These are phyloP conservation scores for Kobus ellipsiprymnus DNA, from an alignment of 2,113 vertebrate genomes.

Conservation along the genomic window DNA sequence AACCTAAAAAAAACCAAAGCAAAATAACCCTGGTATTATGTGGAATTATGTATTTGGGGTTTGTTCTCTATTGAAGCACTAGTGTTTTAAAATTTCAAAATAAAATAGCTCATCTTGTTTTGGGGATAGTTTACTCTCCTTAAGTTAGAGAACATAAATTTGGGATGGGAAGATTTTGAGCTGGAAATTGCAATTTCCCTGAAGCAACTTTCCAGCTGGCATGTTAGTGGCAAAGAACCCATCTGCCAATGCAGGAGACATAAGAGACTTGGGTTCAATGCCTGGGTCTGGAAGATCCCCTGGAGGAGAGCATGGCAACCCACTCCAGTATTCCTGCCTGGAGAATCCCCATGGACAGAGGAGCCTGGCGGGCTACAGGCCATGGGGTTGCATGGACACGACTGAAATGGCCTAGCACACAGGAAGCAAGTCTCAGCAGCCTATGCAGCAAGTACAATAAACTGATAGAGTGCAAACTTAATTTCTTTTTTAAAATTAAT, in stretches of 20 bases:
- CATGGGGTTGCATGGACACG: accelerated
- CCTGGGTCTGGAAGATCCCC: not conserved
- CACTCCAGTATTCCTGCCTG: not conserved
- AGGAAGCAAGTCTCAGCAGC: not conserved
- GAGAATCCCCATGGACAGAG: not conserved
- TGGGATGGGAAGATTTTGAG: slow-evolving; percentile 25
- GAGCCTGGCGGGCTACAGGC: not conserved
- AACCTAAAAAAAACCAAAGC: not conserved
- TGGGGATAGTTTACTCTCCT: not conserved
- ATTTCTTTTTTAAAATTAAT: accelerated
- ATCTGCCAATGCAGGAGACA: not conserved
- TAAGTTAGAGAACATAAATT: not conserved
- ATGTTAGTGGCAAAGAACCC: not conserved
- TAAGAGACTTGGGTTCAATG: not conserved
- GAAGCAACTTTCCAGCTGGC: not conserved
- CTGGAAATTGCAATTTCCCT: slow-evolving; percentile 37
- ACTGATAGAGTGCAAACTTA: not conserved
- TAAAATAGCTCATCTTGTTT: not conserved
- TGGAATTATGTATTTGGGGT: not conserved
- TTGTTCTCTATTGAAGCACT: not conserved
- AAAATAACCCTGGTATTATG: not conserved
- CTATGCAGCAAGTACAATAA: slow-evolving; percentile 31
- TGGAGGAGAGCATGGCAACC: not conserved
- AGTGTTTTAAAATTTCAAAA: not conserved
- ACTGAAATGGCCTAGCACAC: not conserved